Evolutionary conservation across 2,113 vertebrate species (phyloP).

Genomic region (Gadus macrocephalus): DNA sequence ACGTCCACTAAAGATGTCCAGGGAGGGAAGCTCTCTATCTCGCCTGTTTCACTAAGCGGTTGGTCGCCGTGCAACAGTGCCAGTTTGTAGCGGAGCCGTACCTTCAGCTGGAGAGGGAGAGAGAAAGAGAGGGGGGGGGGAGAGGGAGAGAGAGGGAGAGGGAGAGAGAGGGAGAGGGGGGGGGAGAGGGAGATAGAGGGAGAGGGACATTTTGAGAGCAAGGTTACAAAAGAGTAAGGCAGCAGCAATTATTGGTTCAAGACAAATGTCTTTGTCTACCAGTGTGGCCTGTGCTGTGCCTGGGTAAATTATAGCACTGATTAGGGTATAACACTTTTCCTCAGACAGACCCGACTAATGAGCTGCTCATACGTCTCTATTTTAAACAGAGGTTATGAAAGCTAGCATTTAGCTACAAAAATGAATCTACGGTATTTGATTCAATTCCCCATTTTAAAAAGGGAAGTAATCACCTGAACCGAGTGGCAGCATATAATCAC

Average conservation of each 20-base stretch:
- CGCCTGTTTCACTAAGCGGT: slow-evolving; percentile 68
- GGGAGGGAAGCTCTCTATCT: slow-evolving; percentile 76
- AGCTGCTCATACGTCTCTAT: no score
- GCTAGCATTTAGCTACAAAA: no score
- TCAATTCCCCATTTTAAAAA: no score
- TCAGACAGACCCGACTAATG: no score
- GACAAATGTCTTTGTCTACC: no score
- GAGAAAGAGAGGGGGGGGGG: not conserved
- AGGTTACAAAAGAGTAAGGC: not conserved
- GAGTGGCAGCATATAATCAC: no score
- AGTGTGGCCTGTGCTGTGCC: no score
- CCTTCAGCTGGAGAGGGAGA: slow-evolving; percentile 60
- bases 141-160: not conserved
- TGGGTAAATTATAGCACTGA: no score
- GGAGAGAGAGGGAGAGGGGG: not conserved
- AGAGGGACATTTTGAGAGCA: not conserved
- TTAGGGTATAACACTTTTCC: no score
- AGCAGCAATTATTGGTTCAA: not conserved
- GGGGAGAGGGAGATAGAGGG: not conserved
- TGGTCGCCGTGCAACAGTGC: slow-evolving; percentile 70
- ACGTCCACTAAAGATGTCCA: slow-evolving; percentile 58
- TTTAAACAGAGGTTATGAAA: no score
- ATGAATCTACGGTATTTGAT: no score
- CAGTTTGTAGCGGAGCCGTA: slow-evolving; percentile 79
- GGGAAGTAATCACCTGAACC: no score